These are phyloP conservation scores for Cantharis rustica DNA, from an alignment of 2,888 invertebrate species.

Conservation along the genomic window DNA sequence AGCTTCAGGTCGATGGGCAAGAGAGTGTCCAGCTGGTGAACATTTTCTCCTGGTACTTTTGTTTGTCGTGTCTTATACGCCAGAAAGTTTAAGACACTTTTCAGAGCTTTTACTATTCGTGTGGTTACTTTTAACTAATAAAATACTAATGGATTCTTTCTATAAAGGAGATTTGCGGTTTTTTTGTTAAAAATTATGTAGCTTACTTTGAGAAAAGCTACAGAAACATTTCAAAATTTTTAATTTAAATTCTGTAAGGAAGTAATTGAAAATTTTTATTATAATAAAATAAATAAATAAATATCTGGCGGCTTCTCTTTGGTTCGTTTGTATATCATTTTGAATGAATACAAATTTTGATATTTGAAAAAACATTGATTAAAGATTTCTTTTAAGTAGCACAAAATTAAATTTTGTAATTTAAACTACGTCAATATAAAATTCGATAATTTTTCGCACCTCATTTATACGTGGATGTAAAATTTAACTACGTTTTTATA, in stretches of 20 bases:
- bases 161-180: neutral
- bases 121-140: conserved; percentile 22
- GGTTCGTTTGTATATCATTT: neutral
- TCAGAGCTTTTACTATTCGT: conserved; percentile 19
- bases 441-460: conserved; percentile 5
- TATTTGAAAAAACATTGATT: neutral
- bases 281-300: conserved; percentile 1
- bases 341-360: neutral
- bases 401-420: neutral
- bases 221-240: neutral
- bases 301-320: neutral
- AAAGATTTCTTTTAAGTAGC: neutral
- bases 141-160: conserved; percentile 21
- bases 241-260: neutral
- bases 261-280: neutral
- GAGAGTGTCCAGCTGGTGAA: conserved; percentile 22
- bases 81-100: conserved; percentile 16
- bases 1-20: conserved; percentile 37
- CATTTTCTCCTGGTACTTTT: conserved; percentile 16
- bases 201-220: neutral
- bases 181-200: neutral
- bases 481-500: conserved; percentile 28
- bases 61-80: conserved; percentile 13
- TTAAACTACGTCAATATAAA: neutral
- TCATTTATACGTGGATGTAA: conserved; percentile 10